Base-by-base conservation (phyloP, 2,888 invertebrate genomes). In the Drosophila silvestris region DNA sequence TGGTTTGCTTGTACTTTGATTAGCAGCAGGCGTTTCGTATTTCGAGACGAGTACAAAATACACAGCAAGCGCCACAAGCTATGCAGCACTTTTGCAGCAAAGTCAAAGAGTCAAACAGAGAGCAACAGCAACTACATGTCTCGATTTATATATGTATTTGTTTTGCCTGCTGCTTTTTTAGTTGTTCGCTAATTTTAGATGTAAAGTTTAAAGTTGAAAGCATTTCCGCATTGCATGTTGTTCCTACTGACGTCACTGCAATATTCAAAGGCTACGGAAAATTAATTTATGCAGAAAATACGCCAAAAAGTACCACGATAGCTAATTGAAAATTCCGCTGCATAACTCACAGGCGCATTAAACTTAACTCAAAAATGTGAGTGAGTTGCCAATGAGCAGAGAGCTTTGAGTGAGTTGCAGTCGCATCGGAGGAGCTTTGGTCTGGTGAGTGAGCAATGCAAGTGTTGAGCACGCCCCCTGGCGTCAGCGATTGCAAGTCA, bases 191-290 rank as follows among this genome's bases (percentile, higher is more conserved):
- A 85, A 81, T 66, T 89, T 89, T 89, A 85, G 88, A 54, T 50
- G 68, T 50, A 79, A 85, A 87, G 84, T 77, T 83, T 47, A 79
- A 76, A 84, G 82, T 81, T 79, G 80, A 81, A 68, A 74, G 63
- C 74, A 64, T 72, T 81, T 78, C 74, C 82, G 74, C 58, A 47
- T 50, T 44, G 79, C 61, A 63, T 78, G 67, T 59, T 77, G 37
- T 41, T 51, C 54, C 58, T 30, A 53, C 60, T 85, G 84, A 85
- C 84, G 84, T 85, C 90, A 81, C 30, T 71, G 78, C 74, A 75
- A 77, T 86, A 81, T 86, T 70, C 71, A 86, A 86, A 84, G 89
- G 78, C 67, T 65, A 30, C 22, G 47, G 30, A 62, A 74, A 66
- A 3, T 30, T 86, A 79, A 86, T 83, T 86, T 81, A 83, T 83